A percentile compares a stretch with the other conserved stretches of the same genome.
Evolutionary conservation across 2,888 invertebrate species (phyloP).

Genomic region (Eupithecia pulchellata): DNA sequence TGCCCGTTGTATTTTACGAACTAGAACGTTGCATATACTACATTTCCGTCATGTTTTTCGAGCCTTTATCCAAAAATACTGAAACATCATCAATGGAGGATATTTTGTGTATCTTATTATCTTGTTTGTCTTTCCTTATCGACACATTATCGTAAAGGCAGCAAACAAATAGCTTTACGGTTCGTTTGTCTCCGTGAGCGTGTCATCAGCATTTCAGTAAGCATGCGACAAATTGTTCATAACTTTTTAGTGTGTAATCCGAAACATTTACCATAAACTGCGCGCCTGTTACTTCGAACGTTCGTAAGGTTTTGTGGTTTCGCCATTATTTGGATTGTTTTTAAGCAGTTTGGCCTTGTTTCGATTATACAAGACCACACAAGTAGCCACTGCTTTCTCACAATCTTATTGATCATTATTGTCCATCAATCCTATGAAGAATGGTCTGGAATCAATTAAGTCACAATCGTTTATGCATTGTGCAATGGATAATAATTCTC

Average conservation of each 20-base stretch:
- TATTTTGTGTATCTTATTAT: constrained; percentile 24
- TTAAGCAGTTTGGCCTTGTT: constrained; percentile 32
- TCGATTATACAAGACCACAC: constrained; percentile 37
- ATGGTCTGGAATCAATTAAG: not conserved
- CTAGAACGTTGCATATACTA: constrained; percentile 25
- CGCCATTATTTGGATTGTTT: constrained; percentile 34
- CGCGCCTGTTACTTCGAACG: constrained; percentile 15
- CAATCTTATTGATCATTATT: not conserved
- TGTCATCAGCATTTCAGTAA: constrained; percentile 41
- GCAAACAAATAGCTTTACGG: constrained; percentile 66
- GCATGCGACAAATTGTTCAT: constrained; percentile 29
- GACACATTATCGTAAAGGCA: constrained; percentile 63
- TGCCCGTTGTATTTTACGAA: constrained; percentile 47
- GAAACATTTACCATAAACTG: constrained; percentile 33
- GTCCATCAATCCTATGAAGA: not conserved
- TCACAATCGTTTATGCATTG: not conserved
- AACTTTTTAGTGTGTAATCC: constrained; percentile 32
- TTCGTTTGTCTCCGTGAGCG: constrained; percentile 60
- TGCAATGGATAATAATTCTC: not conserved
- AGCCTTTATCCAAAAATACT: constrained; percentile 1
- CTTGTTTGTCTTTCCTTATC: constrained; percentile 47
- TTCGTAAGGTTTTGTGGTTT: constrained; percentile 24
- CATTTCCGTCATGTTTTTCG: constrained; percentile 38
- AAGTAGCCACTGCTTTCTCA: constrained; percentile 23
- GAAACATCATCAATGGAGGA: constrained; percentile 1